Base-by-base conservation (phyloP, 2,888 invertebrate species). In the Idaea biselata region DNA sequence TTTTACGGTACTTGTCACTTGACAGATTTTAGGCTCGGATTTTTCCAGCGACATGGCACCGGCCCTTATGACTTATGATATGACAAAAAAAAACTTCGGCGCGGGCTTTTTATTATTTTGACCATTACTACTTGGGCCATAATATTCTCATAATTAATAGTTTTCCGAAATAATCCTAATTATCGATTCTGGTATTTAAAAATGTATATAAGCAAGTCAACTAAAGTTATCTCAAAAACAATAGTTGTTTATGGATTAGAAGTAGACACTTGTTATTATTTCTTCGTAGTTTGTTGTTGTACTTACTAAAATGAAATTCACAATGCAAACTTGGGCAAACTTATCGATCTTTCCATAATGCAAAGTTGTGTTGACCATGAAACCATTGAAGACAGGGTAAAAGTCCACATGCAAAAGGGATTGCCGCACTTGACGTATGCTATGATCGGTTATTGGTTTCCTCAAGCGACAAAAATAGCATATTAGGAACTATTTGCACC, bases 361-460 rank as follows among this genome's bases (percentile, higher is more conserved):
- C 55, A 55, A 55, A 60, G 62, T 60, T 33, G 56, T 63, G 55
- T 58, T 61, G 61, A 68, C 69, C 66, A 57, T 71, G 71, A 64
- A 67, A 63, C 57, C 58, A 64, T 60, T 64, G 59, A 18, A 56
- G 56, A 18, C 17, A 67, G 63, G 64, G 68, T 69, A 67, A 65
- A 68, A 65, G 63, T 58, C 62, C 60, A 65, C 61, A 63, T 58
- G 61, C 64, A 61, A 66, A 67, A 62, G 63, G 64, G 65, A 62
- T 62, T 59, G 64, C 67, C 61, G 59, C 66, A 64, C 60, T 63
- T 69, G 62, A 66, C 60, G 54, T 62, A 64, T 65, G 62, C 61
- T 66, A 63, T 65, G 68, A 61, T 63, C 56, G 67, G 61, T 61
- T 60, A 55, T 59, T 68, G 63, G 61, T 62, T 65, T 63, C 63